Evolutionary conservation across 2,797 vertebrate species (phyloP).

Genomic region (Ispidina lecontei): DNA sequence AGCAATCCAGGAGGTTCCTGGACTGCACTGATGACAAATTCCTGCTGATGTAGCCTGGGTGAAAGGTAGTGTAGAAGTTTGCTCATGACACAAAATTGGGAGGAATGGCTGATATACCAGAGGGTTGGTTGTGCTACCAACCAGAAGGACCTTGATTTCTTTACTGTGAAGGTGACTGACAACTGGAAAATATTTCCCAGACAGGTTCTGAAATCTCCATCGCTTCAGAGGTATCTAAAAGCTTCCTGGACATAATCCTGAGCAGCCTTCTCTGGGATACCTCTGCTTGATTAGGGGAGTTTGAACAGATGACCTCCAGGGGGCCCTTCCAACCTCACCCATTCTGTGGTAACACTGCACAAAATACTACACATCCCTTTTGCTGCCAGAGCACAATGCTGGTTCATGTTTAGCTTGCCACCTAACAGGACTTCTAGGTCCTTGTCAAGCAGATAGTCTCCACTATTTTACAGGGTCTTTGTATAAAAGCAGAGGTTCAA

Average conservation of each 20-base stretch:
- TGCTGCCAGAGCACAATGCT: background rate
- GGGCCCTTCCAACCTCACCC: background rate
- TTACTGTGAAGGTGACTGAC: background rate
- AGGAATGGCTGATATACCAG: background rate
- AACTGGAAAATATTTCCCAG: background rate
- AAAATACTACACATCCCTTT: background rate
- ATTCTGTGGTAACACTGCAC: background rate
- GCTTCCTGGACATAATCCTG: background rate
- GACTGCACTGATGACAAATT: background rate
- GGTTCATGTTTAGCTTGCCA: background rate
- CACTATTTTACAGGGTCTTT: background rate
- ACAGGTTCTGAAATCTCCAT: background rate
- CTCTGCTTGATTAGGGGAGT: background rate
- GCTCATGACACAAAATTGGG: rapidly evolving
- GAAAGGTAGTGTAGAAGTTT: background rate
- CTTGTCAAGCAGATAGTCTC: background rate
- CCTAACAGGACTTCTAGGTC: background rate
- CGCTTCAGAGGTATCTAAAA: background rate
- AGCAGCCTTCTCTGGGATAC: background rate
- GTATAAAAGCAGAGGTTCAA: background rate
- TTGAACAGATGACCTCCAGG: background rate
- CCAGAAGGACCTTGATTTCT: background rate
- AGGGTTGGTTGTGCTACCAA: background rate
- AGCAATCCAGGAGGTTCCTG: background rate
- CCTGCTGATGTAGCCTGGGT: background rate